phyloP scores from a whole-genome alignment of 1,140 invertebrate genomes.

The Babylonia areolata region DNA sequence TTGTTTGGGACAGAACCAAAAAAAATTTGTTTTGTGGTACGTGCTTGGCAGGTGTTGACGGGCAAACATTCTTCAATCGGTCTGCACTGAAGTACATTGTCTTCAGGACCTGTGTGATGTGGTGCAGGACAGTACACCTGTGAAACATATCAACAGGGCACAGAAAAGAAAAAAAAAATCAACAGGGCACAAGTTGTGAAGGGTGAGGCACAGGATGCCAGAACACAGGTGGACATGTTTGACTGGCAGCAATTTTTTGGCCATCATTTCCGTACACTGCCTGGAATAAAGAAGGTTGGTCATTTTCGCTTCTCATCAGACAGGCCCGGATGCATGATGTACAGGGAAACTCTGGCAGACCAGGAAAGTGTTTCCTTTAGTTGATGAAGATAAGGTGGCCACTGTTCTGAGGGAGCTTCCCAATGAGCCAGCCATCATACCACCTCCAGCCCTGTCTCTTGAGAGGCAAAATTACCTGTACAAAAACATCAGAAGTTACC shows the following conservation, averaged over 20 bases:
- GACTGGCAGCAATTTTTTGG: constrained; percentile 49
- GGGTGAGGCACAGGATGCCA: constrained; percentile 38
- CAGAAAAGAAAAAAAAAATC: too few species aligned
- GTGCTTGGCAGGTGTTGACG: constrained; percentile 50
- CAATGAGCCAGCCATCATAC: background rate
- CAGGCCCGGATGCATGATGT: background rate
- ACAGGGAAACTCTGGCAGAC: background rate
- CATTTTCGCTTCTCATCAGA: background rate
- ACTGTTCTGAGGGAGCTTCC: constrained; percentile 3
- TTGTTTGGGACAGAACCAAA: constrained; percentile 61
- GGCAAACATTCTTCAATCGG: constrained; percentile 41
- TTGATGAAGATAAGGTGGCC: background rate
- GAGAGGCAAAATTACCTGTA: background rate
- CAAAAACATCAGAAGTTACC: too few species aligned
- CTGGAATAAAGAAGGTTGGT: constrained; percentile 37
- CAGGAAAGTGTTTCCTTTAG: background rate
- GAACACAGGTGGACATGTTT: constrained; percentile 28
- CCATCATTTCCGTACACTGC: constrained; percentile 41
- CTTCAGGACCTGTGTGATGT: constrained; percentile 44
- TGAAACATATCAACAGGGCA: constrained; percentile 48
- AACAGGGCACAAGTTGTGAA: too few species aligned
- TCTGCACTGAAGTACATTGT: constrained; percentile 45
- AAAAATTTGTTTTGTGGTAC: constrained; percentile 54
- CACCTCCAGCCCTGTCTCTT: background rate
- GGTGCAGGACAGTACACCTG: constrained; percentile 36